A percentile compares a stretch with the other conserved stretches of the same genome.
Evolutionary conservation across 1,140 invertebrate species (phyloP).

Genomic region (Antheraea mylitta): DNA sequence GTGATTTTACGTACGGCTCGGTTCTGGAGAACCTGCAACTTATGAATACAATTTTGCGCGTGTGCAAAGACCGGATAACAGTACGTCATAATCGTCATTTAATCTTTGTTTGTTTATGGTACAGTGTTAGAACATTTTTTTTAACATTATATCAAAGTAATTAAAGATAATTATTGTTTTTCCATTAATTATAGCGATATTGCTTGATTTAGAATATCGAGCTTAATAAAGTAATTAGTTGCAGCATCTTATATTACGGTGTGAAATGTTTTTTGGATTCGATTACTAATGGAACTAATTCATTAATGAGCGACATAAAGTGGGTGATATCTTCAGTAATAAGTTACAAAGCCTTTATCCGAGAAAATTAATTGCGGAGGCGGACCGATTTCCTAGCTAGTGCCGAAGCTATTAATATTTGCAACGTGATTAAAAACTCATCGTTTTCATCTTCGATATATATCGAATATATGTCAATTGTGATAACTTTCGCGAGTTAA

Average conservation of each 20-base stretch:
- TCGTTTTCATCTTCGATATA: conserved; percentile 29
- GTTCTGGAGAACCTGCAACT: too few species aligned
- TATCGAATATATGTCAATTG: conserved; percentile 11
- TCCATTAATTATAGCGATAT: too few species aligned
- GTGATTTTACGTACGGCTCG: too few species aligned
- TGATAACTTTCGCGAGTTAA: background rate
- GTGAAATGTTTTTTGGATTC: conserved; percentile 69
- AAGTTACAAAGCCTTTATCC: conserved; percentile 69
- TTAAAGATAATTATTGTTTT: too few species aligned
- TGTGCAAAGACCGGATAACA: too few species aligned
- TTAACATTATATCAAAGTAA: too few species aligned
- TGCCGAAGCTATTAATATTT: conserved; percentile 63
- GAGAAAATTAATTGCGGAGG: conserved; percentile 70
- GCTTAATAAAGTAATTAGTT: conserved; percentile 49
- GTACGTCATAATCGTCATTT: too few species aligned
- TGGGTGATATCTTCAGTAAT: conserved; percentile 68
- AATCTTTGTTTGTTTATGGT: too few species aligned
- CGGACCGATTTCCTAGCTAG: conserved; percentile 63
- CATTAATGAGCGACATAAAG: conserved; percentile 72
- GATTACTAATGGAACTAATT: conserved; percentile 75
- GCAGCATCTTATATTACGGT: conserved; percentile 54
- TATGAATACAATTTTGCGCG: too few species aligned
- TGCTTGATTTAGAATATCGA: conserved; percentile 3
- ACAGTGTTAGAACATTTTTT: too few species aligned
- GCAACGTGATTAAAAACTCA: conserved; percentile 43